Evolutionary conservation across 2,888 invertebrate genomes (phyloP).

Genomic region (Agapostemon virescens): DNA sequence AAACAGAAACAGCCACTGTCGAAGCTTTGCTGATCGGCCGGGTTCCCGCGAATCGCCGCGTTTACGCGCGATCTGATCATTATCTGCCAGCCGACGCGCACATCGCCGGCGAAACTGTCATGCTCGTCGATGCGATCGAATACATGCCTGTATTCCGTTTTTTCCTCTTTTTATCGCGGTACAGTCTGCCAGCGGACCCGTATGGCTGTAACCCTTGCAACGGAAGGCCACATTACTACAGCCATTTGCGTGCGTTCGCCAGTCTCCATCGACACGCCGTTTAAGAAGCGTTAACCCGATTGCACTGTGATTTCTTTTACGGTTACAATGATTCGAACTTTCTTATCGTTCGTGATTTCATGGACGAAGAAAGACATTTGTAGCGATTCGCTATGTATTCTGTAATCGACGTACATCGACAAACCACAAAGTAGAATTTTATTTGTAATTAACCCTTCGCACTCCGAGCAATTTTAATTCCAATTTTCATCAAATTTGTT

Average conservation of each 20-base stretch:
- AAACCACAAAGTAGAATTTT: no score
- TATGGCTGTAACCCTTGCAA: not conserved
- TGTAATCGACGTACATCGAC: no score
- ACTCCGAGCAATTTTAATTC: no score
- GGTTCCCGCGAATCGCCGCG: not conserved
- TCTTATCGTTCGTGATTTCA: no score
- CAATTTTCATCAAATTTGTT: no score
- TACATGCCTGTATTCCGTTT: not conserved
- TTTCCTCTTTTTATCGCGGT: not conserved
- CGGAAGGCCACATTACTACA: not conserved
- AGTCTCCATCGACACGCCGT: no score
- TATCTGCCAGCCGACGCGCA: not conserved
- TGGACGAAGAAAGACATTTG: no score
- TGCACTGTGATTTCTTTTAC: no score
- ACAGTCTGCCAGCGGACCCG: not conserved
- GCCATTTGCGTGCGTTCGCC: not conserved
- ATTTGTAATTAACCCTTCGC: no score
- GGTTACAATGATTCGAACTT: no score
- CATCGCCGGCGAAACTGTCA: not conserved
- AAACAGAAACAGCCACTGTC: constrained; percentile 55
- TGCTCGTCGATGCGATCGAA: not conserved
- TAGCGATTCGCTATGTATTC: no score
- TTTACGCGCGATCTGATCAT: not conserved
- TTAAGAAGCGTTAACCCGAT: no score
- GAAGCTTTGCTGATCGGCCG: constrained; percentile 2